Evolutionary conservation across 2,797 vertebrate species (phyloP).

Genomic region (Amniataba percoides): DNA sequence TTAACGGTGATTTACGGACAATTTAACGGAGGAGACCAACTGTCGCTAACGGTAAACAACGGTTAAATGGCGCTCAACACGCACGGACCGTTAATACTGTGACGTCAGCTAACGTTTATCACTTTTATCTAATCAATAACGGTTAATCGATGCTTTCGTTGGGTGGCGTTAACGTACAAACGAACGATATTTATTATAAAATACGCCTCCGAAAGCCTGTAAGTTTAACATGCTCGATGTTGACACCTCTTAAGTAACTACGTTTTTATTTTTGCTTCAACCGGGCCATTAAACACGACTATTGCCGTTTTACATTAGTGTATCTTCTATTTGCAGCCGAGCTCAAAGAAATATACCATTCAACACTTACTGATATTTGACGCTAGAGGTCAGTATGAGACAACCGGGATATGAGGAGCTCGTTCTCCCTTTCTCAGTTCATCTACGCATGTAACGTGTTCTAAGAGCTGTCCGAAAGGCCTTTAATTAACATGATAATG

Average conservation of each 20-base stretch:
- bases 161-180: too few species aligned
- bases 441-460: too few species aligned
- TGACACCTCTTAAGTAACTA: too few species aligned
- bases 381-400: slow-evolving; percentile 74
- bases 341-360: neutral
- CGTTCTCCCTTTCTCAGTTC: fast-evolving
- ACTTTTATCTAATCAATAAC: neutral
- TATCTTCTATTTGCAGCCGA: neutral
- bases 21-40: neutral
- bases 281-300: neutral
- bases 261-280: neutral
- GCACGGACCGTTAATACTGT: neutral
- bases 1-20: neutral
- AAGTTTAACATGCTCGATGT: neutral
- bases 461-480: too few species aligned
- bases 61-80: neutral
- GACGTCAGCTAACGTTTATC: neutral
- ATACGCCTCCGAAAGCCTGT: neutral
- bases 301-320: too few species aligned
- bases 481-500: too few species aligned
- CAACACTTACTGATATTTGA: neutral
- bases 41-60: slow-evolving; percentile 1
- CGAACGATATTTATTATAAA: neutral
- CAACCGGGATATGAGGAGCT: neutral
- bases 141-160: neutral